Conservation (phyloP, 2,888 invertebrate species). For the Meiosimyza decipiens region DNA sequence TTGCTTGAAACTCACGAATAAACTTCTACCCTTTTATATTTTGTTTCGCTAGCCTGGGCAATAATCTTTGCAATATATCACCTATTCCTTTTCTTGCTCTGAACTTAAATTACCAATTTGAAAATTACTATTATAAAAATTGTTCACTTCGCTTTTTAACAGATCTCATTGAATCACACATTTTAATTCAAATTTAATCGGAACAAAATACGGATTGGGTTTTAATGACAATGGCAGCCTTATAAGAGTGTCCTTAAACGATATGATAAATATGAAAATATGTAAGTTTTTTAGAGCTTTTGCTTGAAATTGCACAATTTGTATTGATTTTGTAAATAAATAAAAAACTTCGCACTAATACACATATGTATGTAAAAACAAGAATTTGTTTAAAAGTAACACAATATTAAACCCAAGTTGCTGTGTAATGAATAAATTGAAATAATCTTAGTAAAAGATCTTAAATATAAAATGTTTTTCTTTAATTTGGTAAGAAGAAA, state of each 20-base stretch:
- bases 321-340: constrained; percentile 22
- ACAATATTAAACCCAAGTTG: background rate
- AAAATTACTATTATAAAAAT: too few species aligned
- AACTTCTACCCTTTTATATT: too few species aligned
- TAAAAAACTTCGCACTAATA: constrained; percentile 5
- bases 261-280: constrained; percentile 22
- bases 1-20: too few species aligned
- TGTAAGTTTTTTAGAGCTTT: constrained; percentile 11
- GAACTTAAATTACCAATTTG: too few species aligned
- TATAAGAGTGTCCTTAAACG: constrained; percentile 38
- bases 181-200: background rate
- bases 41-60: too few species aligned
- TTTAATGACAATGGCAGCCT: constrained; percentile 30
- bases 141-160: too few species aligned
- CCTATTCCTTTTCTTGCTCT: too few species aligned
- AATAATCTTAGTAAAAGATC: too few species aligned
- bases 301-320: constrained; percentile 22
- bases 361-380: background rate
- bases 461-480: too few species aligned
- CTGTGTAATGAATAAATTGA: background rate
- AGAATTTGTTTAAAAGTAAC: background rate
- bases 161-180: too few species aligned
- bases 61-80: too few species aligned
- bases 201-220: constrained; percentile 10
- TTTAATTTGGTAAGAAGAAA: too few species aligned